Percentiles rank a stretch among this genome's conserved stretches.
Conservation (phyloP, 2,888 invertebrate genomes). For the Papilio gigon region DNA sequence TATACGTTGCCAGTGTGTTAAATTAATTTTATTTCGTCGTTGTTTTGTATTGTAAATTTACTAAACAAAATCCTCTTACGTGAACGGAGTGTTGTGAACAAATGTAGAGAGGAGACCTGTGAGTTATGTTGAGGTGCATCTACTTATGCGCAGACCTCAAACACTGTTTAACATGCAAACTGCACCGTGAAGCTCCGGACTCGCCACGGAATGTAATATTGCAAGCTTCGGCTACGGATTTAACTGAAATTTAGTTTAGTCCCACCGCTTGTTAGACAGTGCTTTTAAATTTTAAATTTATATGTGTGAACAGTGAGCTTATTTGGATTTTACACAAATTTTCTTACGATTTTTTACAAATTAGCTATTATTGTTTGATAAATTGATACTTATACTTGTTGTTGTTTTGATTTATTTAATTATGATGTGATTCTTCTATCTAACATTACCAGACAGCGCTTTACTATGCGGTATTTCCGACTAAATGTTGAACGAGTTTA, state of each 20-base stretch:
- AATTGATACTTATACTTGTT: neutral
- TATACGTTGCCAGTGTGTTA: neutral
- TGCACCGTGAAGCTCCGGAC: constrained; percentile 13
- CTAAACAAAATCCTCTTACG: neutral
- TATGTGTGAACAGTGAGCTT: neutral
- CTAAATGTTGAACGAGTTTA: too few relatives aligned
- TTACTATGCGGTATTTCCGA: too few relatives aligned
- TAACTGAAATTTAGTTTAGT: constrained; percentile 18
- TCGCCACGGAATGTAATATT: constrained; percentile 19
- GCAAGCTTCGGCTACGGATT: constrained; percentile 3
- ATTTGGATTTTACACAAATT: neutral
- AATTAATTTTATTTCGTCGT: neutral
- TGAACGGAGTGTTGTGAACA: neutral
- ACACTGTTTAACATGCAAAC: constrained; percentile 39
- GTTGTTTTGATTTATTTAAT: neutral
- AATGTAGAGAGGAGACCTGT: constrained; percentile 4
- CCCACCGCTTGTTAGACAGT: constrained; percentile 11
- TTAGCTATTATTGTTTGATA: neutral
- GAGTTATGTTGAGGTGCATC: constrained; percentile 18
- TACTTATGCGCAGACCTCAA: constrained; percentile 33
- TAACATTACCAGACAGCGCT: too few relatives aligned
- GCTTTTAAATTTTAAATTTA: constrained; percentile 8
- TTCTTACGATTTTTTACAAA: neutral
- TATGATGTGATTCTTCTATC: neutral
- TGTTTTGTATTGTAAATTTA: neutral